Conservation (phyloP, 2,888 invertebrate genomes). For the Selenia dentaria region DNA sequence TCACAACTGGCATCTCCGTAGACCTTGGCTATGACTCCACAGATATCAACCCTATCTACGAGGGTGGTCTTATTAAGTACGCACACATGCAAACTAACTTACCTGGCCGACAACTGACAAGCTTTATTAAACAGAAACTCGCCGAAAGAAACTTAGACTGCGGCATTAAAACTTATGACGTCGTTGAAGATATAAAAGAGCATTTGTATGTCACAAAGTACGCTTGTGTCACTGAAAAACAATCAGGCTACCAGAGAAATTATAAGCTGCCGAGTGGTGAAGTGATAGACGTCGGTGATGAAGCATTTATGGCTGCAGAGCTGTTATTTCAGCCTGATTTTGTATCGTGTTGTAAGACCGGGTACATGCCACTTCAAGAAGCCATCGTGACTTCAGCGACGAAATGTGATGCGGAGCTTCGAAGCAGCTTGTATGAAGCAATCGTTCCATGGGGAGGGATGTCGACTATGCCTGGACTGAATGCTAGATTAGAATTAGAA, state of each 20-base stretch:
- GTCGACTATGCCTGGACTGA: slow-evolving; percentile 55
- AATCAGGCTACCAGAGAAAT: slow-evolving; percentile 27
- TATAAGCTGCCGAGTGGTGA: slow-evolving; percentile 52
- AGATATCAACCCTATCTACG: slow-evolving; percentile 60
- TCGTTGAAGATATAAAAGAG: slow-evolving; percentile 48
- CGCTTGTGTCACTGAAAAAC: slow-evolving; percentile 18
- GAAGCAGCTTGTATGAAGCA: slow-evolving; percentile 44
- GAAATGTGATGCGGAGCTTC: slow-evolving; percentile 61
- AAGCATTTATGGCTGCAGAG: slow-evolving; percentile 57
- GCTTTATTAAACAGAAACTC: slow-evolving; percentile 46
- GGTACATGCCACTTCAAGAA: slow-evolving; percentile 48
- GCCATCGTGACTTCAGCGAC: slow-evolving; percentile 43
- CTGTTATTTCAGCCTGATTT: slow-evolving; percentile 58
- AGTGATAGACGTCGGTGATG: slow-evolving; percentile 53
- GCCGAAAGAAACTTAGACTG: slow-evolving; percentile 39
- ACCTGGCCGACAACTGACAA: slow-evolving; percentile 47
- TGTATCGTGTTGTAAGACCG: slow-evolving; percentile 35
- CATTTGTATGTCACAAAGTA: slow-evolving; percentile 49
- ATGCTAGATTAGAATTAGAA: slow-evolving; percentile 50
- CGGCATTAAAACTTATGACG: slow-evolving; percentile 30
- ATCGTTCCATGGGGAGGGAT: slow-evolving; percentile 63
- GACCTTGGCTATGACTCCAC: slow-evolving; percentile 63
- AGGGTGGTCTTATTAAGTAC: slow-evolving; percentile 59
- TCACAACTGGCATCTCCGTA: slow-evolving; percentile 63
- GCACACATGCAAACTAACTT: slow-evolving; percentile 58